Evolutionary conservation across 2,797 vertebrate genomes (phyloP), one percentile per base, ranked within the genome.

Genomic region (Centropyge bicolor): DNA sequence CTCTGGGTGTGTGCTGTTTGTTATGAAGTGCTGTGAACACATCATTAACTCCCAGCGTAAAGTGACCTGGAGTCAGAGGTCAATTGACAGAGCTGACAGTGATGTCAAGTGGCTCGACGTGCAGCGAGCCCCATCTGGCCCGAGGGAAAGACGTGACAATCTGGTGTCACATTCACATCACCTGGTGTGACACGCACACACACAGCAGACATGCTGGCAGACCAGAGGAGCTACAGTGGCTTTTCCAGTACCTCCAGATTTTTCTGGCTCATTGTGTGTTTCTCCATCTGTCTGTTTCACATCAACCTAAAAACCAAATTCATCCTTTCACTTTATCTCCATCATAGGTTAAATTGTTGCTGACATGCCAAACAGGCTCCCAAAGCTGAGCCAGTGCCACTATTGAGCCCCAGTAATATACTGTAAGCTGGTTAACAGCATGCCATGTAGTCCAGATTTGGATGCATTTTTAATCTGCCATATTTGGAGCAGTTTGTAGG

Each of bases 61-160:
- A 85, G 66, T 88, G 94, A 94, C 93, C 93, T 24, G 43, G 75
- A 80, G 94, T 92, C 93, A 95, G 89, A 94, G 95, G 94, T 95
- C 94, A 94, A 93, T 88, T 94, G 94, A 94, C 90, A 86, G 82
- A 82, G 85, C 91, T 93, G 94, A 92, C 93, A 94, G 91, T 73
- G 90, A 94, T 94, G 94, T 95, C 94, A 95, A 95, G 94, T 92
- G 91, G 83, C 82, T 88, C 68, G 70, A 87, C 91, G 61, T 56
- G 83, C 88, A 81, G 80, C 55, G 91, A 88, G 84, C 82, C 92
- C 94, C 95, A 95, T 96, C 94, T 96, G 94, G 86, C 78, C 86
- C 38, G 48, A 55, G 80, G 74, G 79, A 49, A 38, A 63, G 86
- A 85, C 49, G 57, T 85, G 86, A 91, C 91, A 92, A 85, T 92